Base-by-base conservation (phyloP, 2,797 vertebrate species). In the Myioborus miniatus region DNA sequence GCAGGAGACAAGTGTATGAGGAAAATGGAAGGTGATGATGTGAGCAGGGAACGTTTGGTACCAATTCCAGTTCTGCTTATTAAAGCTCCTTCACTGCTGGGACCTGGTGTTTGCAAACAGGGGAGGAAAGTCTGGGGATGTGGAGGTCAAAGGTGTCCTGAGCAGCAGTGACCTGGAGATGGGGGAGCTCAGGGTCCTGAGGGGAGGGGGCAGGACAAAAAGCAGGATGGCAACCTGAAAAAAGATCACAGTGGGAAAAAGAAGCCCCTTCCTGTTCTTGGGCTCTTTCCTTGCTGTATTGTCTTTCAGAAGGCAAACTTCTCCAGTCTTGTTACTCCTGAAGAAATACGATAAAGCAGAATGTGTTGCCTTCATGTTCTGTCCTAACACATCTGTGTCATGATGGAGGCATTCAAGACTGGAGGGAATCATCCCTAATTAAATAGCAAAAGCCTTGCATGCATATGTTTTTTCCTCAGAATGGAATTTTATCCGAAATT, bases 361-460 rank as follows among this genome's bases (percentile, higher is more conserved):
- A 77, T 20, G 12, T 37, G 13, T 55, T 71, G 41, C n/a, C 13
- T 4, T 67, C n/a, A 7, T 96, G 52, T 69, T 90, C 34, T 69
- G 77, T 69, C 80, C 85, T 90, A 89, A 94, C 90, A 92, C 87
- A 87, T 97, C 62, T 69, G 59, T 96, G 76, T 90, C 62, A 21
- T 70, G 92, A 95, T 93, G 89, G 97, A 97, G 68, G 46, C 63
- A 81, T 76, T 75, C 4, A 46, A 16, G 59, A 64, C 34, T 17
- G 12, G 12, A 13, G 10, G 9, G 7, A 95, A 86, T 87, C 47
- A 71, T 89, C 59, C 87, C 92, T 94, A 86, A 96, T 94, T 91
- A 69, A 88, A 83, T 24, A 89, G 65, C 89, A 77, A 87, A 92
- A 95, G 89, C 70, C 90, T 95, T 92, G 70, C 74, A 92, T 75